Base-by-base conservation (phyloP, 2,797 vertebrate species). In the Intellagama lesueurii region DNA sequence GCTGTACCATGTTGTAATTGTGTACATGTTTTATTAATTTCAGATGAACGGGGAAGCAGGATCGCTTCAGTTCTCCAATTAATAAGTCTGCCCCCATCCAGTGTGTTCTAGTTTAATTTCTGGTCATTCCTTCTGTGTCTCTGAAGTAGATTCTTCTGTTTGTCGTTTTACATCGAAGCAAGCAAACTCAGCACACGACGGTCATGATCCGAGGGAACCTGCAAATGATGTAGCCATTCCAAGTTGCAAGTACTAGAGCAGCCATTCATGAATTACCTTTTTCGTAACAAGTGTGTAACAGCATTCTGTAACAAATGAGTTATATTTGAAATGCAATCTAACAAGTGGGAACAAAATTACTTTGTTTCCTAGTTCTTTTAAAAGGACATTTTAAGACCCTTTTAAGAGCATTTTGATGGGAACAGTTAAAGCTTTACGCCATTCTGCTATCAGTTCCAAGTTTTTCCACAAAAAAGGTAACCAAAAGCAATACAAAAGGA, bases 1-100 rank as follows among this genome's bases (percentile, higher is more conserved):
- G 94, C 92, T 96, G 97, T 96, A 97, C 97, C 96, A 97, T 97
- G 96, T 96, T 97, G 97, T 97, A 98, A 97, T 96, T 96, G 96
- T 97, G 96, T 97, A 97, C 97, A 97, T 95, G 95, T 94, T 96
- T 97, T 97, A 98, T 98, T 98, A 97, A 97, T 97, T 97, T 97
- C 97, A 97, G 97, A 98, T 98, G 97, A 97, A 97, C 19, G 6
- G 93, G 68, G 87, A 94, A 90, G 93, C 73, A 87, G 95, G 95
- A 90, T 96, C 96, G 95, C 92, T 93, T 92, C 95, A 97, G 96
- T 95, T 96, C 95, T 96, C 92, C 91, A 94, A 97, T 97, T 97
- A 98, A 97, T 97, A 96, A 96, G 91, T 81, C 76, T 91, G 83
- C 95, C 52, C 96, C 92, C 94, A 94, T 93, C 92, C 96, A 91